These are phyloP conservation scores for Neomonachus schauinslandi DNA, from an alignment of 2,113 vertebrate genomes.

Conservation along the genomic window DNA sequence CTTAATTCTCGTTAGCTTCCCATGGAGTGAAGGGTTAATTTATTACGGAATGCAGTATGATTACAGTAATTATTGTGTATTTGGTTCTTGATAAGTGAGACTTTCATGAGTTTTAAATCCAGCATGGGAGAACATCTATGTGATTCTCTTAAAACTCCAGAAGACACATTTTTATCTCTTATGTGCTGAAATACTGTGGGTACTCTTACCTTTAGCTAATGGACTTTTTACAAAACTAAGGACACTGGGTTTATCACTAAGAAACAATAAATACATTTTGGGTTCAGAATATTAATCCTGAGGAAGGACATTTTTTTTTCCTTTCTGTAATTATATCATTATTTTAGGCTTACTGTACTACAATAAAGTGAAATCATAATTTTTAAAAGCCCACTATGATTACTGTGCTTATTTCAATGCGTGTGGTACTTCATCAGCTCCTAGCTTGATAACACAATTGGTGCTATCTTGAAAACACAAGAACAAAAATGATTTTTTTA, in stretches of 20 bases:
- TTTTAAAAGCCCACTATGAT: constrained; percentile 44
- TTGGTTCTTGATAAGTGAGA: constrained; percentile 78
- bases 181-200: constrained; percentile 68
- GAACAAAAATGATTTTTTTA: background rate
- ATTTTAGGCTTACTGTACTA: constrained; percentile 26
- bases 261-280: constrained; percentile 58
- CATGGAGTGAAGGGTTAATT: constrained; percentile 86
- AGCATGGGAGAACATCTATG: constrained; percentile 69
- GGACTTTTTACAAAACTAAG: constrained; percentile 70
- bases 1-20: constrained; percentile 85
- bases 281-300: constrained; percentile 57
- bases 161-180: constrained; percentile 64
- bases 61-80: constrained; percentile 83
- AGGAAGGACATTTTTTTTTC: constrained; percentile 35
- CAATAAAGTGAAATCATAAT: constrained; percentile 20
- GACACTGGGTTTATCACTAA: constrained; percentile 70
- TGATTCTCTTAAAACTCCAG: constrained; percentile 76
- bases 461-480: background rate
- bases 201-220: constrained; percentile 73
- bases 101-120: constrained; percentile 81
- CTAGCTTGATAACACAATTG: constrained; percentile 13
- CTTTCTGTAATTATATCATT: constrained; percentile 49
- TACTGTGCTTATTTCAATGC: constrained; percentile 16
- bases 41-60: constrained; percentile 80
- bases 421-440: background rate